phyloP scores from a whole-genome alignment of 2,888 invertebrate genomes.

The Cepaea hortensis region DNA sequence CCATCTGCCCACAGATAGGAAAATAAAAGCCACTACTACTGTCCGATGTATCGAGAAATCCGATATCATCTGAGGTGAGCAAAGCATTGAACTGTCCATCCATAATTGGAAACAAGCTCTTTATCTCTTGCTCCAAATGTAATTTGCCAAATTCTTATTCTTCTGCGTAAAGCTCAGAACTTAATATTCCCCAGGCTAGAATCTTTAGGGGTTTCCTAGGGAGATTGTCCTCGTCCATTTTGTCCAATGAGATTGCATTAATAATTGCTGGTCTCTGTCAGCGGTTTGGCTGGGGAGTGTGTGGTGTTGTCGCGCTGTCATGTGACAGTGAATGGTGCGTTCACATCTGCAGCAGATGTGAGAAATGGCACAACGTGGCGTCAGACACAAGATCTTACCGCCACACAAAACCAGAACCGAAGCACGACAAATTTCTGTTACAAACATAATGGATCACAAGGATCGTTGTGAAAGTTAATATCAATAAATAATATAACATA shows the following conservation, averaged over 20 bases:
- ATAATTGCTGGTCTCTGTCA: slow-evolving; percentile 11
- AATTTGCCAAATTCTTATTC: slow-evolving; percentile 47
- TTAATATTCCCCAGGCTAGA: slow-evolving; percentile 46
- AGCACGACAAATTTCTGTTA: too few relatives aligned
- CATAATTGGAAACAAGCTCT: slow-evolving; percentile 44
- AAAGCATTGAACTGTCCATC: slow-evolving; percentile 47
- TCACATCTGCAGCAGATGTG: neutral
- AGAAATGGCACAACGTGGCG: neutral
- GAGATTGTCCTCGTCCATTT: slow-evolving; percentile 43
- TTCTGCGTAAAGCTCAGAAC: slow-evolving; percentile 32
- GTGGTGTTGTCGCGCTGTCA: neutral
- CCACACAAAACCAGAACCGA: too few relatives aligned
- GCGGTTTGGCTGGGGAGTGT: slow-evolving; percentile 21
- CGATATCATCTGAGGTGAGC: slow-evolving; percentile 45
- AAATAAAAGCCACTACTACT: slow-evolving; percentile 34
- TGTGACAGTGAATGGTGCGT: neutral
- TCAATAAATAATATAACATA: too few relatives aligned
- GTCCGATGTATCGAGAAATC: slow-evolving; percentile 43
- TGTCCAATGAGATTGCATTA: slow-evolving; percentile 50
- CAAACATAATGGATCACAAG: too few relatives aligned
- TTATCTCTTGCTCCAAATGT: slow-evolving; percentile 44
- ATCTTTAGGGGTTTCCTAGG: slow-evolving; percentile 40
- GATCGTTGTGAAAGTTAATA: too few relatives aligned
- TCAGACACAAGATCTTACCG: too few relatives aligned
- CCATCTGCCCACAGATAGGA: slow-evolving; percentile 30